Evolutionary conservation across 2,888 invertebrate genomes (phyloP).

Genomic region (Hanleya hanleyi): DNA sequence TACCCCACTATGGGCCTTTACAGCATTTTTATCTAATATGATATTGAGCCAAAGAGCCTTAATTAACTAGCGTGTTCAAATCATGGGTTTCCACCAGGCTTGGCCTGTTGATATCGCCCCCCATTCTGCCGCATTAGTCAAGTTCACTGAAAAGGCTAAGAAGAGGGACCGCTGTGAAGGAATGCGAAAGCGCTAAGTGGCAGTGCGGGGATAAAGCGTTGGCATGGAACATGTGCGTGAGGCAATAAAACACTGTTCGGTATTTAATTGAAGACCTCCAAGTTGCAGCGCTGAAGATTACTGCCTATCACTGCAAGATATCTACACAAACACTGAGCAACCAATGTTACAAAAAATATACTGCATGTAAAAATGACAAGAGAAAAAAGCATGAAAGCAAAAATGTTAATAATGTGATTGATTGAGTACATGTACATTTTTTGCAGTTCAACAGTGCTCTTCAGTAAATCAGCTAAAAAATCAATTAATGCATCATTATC

Average conservation of each 20-base stretch:
- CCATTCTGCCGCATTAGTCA: neutral
- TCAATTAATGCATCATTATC: too few species aligned
- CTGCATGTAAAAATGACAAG: too few species aligned
- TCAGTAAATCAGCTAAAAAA: too few species aligned
- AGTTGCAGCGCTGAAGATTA: neutral
- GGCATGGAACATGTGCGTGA: neutral
- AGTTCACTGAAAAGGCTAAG: neutral
- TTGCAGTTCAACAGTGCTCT: too few species aligned
- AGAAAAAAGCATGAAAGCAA: too few species aligned
- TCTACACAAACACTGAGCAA: too few species aligned
- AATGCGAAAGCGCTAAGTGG: neutral
- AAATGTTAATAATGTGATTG: too few species aligned
- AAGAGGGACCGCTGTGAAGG: neutral
- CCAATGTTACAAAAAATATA: too few species aligned
- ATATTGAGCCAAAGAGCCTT: slow-evolving; percentile 7
- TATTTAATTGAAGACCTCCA: neutral
- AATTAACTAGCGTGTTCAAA: slow-evolving; percentile 8
- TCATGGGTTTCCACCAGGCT: neutral
- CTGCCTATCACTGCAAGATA: too few species aligned
- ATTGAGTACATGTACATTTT: too few species aligned
- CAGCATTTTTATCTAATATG: slow-evolving; percentile 9
- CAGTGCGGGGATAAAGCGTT: neutral
- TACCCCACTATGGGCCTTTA: neutral
- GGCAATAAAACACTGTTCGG: neutral
- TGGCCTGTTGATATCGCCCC: neutral